Evolutionary conservation across 2,888 invertebrate species (phyloP), one percentile per base, ranked within the genome.

Genomic region (Alloplasta piceator): DNA sequence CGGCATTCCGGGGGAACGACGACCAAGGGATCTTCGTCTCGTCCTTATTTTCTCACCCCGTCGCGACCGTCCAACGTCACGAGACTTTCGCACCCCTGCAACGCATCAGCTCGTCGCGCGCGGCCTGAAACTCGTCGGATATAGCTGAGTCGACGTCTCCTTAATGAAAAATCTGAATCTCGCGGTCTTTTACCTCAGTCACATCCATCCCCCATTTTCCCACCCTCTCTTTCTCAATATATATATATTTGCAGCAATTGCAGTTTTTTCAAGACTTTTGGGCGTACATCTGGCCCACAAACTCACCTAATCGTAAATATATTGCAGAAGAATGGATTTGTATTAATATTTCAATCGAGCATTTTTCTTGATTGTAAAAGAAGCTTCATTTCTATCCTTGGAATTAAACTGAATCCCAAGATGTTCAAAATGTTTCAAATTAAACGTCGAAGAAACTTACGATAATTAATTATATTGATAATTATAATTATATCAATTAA

Each of bases 141-240:
- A 90, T 89, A 90, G 91, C 91, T 91, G 91, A 91, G 91, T 91
- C 91, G 90, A 91, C 91, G 91, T 89, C 90, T 90, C 89, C 90
- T 91, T 92, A 92, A 92, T 92, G 91, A 92, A 92, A 92, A 92
- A 92, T 91, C 90, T 89, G 88, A 88, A 90, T 90, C 89, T 87
- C 85, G 79, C 86, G 81, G 78, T 73, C 55, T 78, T 64, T 63
- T 83, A 63, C 77, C 68, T 75, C 63, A 78, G 82, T 82, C 82
- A 83, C 83, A 83, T 85, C 85, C 85, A 85, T 83, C 84, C 82
- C 4, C 48, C 12, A 63, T 67, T 78, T 76, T 80, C 82, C 73
- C 75, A 60, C 80, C 48, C 61, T 41, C 63, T 68, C 80, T 75
- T 72, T 16, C 48, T 26, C 26, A 26, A 26, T 26, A 26, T 26